Percentiles rank a stretch among this genome's conserved stretches.
Conservation (phyloP, 2,113 vertebrate species). For the Ifrita kowaldi region DNA sequence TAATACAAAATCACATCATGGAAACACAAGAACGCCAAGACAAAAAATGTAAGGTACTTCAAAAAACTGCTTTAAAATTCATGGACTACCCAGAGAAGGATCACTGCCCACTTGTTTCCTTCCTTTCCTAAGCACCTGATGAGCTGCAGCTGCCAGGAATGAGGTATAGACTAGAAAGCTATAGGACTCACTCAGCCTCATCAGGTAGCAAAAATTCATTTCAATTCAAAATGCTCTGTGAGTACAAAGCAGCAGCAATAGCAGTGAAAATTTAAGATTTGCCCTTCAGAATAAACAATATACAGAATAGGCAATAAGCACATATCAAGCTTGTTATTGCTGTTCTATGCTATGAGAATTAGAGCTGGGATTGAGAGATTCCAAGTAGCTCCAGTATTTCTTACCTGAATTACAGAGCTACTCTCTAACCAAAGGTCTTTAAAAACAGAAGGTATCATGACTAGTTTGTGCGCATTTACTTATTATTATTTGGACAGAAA, state of each 20-base stretch:
- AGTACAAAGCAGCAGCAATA: not conserved
- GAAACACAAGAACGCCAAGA: not conserved
- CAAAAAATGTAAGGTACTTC: not conserved
- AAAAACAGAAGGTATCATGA: not conserved
- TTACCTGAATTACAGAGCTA: not conserved
- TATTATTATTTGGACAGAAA: not conserved
- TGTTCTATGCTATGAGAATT: not conserved
- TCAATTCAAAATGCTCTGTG: not conserved
- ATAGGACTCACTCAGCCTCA: not conserved
- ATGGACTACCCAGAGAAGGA: not conserved
- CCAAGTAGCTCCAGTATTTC: not conserved
- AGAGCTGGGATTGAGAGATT: not conserved
- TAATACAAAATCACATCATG: not conserved
- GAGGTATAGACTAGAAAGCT: not conserved
- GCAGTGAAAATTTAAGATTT: not conserved
- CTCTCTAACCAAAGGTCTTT: not conserved
- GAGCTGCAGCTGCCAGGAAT: not conserved
- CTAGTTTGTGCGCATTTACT: not conserved
- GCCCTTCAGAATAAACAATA: not conserved
- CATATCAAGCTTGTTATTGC: not conserved
- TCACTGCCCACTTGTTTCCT: not conserved
- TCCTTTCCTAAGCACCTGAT: not conserved
- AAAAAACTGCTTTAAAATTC: not conserved
- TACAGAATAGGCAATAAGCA: not conserved
- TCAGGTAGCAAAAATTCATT: not conserved